Conservation (phyloP, 2,113 vertebrate genomes). For the Parus major region DNA sequence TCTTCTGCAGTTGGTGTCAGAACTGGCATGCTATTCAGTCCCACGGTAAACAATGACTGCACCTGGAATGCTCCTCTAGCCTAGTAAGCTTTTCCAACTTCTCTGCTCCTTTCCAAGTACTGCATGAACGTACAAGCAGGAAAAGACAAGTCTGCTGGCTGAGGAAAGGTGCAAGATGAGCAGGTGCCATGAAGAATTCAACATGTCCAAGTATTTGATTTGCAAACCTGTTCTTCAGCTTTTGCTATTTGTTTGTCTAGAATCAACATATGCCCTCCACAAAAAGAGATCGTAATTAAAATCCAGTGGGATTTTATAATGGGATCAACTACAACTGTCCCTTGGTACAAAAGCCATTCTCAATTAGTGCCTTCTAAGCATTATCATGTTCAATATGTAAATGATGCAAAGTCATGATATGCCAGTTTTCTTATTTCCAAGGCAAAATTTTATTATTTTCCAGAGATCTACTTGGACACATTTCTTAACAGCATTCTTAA, state of each 20-base stretch:
- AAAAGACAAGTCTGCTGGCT: background rate
- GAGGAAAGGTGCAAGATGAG: background rate
- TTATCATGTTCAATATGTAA: background rate
- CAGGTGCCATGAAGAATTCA: background rate
- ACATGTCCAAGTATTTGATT: background rate
- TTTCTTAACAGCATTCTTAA: background rate
- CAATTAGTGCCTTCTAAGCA: background rate
- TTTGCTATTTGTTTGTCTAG: background rate
- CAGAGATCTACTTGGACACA: background rate
- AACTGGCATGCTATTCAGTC: constrained; percentile 13
- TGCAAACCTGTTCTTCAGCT: background rate
- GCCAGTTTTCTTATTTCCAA: background rate
- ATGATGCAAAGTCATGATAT: background rate
- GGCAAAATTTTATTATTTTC: constrained; percentile 16
- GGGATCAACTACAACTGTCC: background rate
- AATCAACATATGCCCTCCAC: background rate
- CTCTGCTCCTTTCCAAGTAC: constrained; percentile 12
- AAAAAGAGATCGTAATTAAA: background rate
- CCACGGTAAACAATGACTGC: background rate
- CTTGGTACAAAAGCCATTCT: background rate
- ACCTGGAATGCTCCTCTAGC: background rate
- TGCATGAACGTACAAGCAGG: background rate
- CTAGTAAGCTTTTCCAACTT: background rate
- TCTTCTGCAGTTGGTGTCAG: background rate
- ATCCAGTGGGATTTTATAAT: background rate